These are phyloP conservation scores for Diorhabda sublineata DNA, from an alignment of 1,140 invertebrate genomes.

Conservation along the genomic window DNA sequence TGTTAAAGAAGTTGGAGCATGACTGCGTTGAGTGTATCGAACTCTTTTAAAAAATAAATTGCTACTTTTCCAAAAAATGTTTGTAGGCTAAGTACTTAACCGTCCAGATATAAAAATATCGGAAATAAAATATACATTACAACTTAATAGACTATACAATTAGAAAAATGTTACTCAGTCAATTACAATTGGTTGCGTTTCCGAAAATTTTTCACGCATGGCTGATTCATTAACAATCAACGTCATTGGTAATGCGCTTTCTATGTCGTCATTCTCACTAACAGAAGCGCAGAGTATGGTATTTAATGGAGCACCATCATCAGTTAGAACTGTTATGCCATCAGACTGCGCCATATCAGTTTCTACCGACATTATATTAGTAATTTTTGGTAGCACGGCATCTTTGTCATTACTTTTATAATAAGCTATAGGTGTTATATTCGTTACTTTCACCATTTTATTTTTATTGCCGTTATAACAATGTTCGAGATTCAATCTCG, in stretches of 20 bases:
- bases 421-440: too few relatives aligned
- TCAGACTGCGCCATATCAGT: neutral
- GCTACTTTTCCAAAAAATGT: too few relatives aligned
- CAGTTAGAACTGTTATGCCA: neutral
- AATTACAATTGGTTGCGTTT: neutral
- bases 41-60: too few relatives aligned
- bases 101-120: neutral
- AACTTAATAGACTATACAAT: neutral
- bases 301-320: neutral
- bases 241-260: slow-evolving; percentile 1
- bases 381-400: neutral
- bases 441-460: too few relatives aligned
- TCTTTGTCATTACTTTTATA: too few relatives aligned
- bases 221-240: neutral
- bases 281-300: neutral
- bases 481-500: too few relatives aligned
- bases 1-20: too few relatives aligned
- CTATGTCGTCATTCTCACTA: slow-evolving; percentile 4
- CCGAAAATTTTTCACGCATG: too few relatives aligned
- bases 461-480: too few relatives aligned
- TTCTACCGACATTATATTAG: neutral
- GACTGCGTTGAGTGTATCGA: too few relatives aligned
- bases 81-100: too few relatives aligned
- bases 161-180: neutral
- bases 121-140: slow-evolving; percentile 4